Evolutionary conservation across 2,888 invertebrate species (phyloP).

Genomic region (Daptonema setosum): DNA sequence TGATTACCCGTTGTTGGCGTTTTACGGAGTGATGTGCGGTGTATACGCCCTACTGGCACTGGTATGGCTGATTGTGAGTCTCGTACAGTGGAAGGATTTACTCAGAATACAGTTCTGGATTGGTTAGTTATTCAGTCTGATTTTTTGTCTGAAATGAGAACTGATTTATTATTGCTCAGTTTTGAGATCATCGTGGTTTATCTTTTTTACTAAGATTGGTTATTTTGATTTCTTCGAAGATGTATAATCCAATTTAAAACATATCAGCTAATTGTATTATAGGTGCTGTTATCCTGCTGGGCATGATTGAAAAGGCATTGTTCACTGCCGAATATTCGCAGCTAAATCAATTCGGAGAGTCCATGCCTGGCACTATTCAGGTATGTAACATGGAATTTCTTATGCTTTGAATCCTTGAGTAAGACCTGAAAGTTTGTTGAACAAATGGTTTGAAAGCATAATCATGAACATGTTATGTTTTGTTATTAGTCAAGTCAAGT

Average conservation of each 20-base stretch:
- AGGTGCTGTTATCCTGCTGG: conserved; percentile 28
- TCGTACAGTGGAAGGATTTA: conserved; percentile 67
- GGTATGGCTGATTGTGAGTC: conserved; percentile 59
- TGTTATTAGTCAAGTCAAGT: too few species aligned
- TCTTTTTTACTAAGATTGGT: too few species aligned
- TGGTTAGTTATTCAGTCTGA: conserved; percentile 38
- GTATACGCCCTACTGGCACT: conserved; percentile 61
- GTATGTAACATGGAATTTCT: conserved; percentile 9
- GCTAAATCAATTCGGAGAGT: conserved; percentile 43
- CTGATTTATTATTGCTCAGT: too few species aligned
- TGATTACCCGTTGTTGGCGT: conserved; percentile 69
- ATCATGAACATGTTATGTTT: not conserved
- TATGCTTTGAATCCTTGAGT: not conserved
- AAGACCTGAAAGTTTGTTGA: too few species aligned
- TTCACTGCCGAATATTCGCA: conserved; percentile 70
- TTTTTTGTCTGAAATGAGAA: too few species aligned
- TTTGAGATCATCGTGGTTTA: too few species aligned
- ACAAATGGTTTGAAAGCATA: not conserved
- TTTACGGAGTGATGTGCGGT: conserved; percentile 70
- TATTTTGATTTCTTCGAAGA: too few species aligned
- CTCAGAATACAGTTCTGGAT: conserved; percentile 86
- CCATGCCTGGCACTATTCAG: conserved; percentile 30
- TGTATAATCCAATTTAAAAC: not conserved
- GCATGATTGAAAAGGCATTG: conserved; percentile 46
- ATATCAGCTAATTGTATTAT: not conserved